Base-by-base conservation (phyloP, 2,888 invertebrate genomes). In the Mesochorus sp. region DNA sequence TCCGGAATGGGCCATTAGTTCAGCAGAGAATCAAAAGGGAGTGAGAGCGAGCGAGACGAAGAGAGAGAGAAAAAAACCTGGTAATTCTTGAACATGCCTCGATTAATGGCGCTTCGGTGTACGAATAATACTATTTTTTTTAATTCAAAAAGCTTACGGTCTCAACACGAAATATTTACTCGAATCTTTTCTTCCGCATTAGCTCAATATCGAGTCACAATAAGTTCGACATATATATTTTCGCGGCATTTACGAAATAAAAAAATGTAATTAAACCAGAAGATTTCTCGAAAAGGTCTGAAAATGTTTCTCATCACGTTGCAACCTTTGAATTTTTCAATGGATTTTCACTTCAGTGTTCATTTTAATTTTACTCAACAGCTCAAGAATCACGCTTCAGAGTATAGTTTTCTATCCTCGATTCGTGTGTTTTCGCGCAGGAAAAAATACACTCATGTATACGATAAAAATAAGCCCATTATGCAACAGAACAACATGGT, bases 241-340 rank as follows among this genome's bases (percentile, higher is more conserved):
- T 68, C 55, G 44, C 34, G 28, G 47, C 80, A 82, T 84, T 82
- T 84, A n/a, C n/a, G 73, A 84, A 84, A 84, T 86, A n/a, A n/a
- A 80, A 80, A 84, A 81, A 86, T 85, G 78, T 72, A 57, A 80
- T 85, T 82, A 83, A 84, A 81, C 80, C 49, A 57, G 39, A 10
- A 34, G 14, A 17, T 34, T 44, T 5, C 21, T 14, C 8, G 12
- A 19, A 21, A 28, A 28, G 3, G 19, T 12, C 3, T 26, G 61
- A 44, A 44, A 47, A 12, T 2, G 10, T 10, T 42, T 14, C 81
- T 82, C 78, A 80, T 72, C 64, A 49, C 59, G 75, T 80, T 83
- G 68, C 79, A 83, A 82, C 81, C 79, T 77, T 79, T 83, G 81
- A 86, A 85, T 85, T 80, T 84, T 83, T 68, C n/a, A 67, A 71